Conservation (phyloP, 2,113 vertebrate species). For the Phalacrocorax pelagicus region DNA sequence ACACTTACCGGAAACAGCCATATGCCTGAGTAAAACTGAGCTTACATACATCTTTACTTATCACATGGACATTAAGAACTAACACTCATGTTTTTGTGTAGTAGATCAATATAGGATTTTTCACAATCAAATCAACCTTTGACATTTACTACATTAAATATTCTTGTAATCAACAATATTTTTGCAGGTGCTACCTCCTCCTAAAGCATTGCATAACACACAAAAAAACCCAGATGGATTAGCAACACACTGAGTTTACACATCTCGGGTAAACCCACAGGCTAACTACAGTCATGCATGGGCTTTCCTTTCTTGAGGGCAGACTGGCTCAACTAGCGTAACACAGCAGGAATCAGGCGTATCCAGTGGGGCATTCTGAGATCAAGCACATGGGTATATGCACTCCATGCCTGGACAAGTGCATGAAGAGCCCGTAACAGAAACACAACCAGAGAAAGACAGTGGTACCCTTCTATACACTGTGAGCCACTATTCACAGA, state of each 20-base stretch:
- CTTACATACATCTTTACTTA: neutral
- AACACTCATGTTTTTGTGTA: neutral
- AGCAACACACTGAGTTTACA: neutral
- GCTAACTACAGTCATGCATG: neutral
- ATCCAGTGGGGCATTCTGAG: accelerated
- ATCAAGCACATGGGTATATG: neutral
- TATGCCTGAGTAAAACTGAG: neutral
- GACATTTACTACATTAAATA: neutral
- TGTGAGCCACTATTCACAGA: neutral
- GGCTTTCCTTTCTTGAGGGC: neutral
- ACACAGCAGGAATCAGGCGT: neutral
- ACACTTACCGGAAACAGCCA: neutral
- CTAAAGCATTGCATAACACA: neutral
- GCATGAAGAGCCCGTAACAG: neutral
- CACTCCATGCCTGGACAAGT: neutral
- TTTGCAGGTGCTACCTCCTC: neutral
- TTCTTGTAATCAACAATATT: neutral
- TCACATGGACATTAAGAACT: neutral
- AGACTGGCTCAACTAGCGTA: neutral
- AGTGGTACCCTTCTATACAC: neutral
- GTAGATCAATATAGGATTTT: neutral
- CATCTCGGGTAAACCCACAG: neutral
- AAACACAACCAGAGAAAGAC: neutral
- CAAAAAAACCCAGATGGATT: neutral
- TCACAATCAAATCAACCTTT: neutral